A percentile compares a stretch with the other conserved stretches of the same genome.
Evolutionary conservation across 2,113 vertebrate genomes (phyloP).

Genomic region (Solea solea): DNA sequence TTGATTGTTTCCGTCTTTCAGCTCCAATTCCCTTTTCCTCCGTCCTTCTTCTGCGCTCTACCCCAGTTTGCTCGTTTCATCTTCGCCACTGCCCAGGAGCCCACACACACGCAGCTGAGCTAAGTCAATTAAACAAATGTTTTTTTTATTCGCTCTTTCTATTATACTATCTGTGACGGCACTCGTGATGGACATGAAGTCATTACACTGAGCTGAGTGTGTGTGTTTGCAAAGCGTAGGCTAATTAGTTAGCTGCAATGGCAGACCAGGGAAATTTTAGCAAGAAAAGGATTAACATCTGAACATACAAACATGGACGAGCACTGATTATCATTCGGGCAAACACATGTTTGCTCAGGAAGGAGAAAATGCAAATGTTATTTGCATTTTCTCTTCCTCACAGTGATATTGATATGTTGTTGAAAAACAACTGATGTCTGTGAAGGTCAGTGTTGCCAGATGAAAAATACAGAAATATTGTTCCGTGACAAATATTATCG

Average conservation of each 20-base stretch:
- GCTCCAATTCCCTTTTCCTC: slow-evolving; percentile 1
- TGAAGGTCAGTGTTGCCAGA: no score
- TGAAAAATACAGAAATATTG: no score
- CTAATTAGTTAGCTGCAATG: slow-evolving; percentile 67
- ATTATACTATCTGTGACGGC: slow-evolving; percentile 52
- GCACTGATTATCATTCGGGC: slow-evolving; percentile 42
- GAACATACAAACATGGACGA: slow-evolving; percentile 48
- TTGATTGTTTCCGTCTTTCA: slow-evolving; percentile 7
- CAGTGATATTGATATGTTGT: not conserved
- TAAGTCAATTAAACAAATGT: slow-evolving; percentile 68
- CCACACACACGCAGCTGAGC: slow-evolving; percentile 50
- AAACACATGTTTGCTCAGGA: slow-evolving; percentile 9
- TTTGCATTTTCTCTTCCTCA: not conserved
- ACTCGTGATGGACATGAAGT: slow-evolving; percentile 60
- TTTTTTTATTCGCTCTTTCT: slow-evolving; percentile 62
- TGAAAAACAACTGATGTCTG: no score
- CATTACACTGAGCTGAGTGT: slow-evolving; percentile 59
- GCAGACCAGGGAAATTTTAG: slow-evolving; percentile 58
- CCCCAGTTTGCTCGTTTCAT: no score
- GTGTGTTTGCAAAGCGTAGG: slow-evolving; percentile 52
- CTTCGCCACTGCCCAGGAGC: slow-evolving; percentile 8
- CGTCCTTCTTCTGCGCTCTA: not conserved
- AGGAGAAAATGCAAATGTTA: not conserved
- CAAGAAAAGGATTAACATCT: slow-evolving; percentile 41
- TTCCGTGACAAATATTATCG: no score